These are phyloP conservation scores for Atta cephalotes DNA, from an alignment of 1,140 invertebrate genomes.

Conservation along the genomic window DNA sequence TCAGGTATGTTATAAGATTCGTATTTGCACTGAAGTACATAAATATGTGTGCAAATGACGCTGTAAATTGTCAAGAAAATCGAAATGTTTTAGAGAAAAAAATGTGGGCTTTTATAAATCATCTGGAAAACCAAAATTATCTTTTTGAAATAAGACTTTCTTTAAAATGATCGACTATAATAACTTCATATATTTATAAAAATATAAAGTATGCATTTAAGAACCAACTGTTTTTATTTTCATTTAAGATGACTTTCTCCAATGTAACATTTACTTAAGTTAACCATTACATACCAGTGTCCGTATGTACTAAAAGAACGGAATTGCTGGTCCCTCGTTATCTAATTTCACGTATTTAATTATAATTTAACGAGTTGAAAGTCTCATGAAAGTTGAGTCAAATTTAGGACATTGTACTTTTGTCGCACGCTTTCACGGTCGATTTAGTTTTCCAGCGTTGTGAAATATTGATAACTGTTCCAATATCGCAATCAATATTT, in stretches of 20 bases:
- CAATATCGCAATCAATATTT: neutral
- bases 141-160: neutral
- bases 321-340: constrained; percentile 16
- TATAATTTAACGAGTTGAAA: constrained; percentile 3
- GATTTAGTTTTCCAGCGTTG: constrained; percentile 7
- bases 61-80: neutral
- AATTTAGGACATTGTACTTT: constrained; percentile 47
- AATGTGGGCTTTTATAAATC: no score
- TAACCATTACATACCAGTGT: constrained; percentile 61
- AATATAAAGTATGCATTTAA: neutral
- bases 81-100: neutral
- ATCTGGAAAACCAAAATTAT: no score
- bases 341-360: constrained; percentile 53
- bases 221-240: constrained; percentile 2
- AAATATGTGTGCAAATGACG: neutral
- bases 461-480: neutral
- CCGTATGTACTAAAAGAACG: constrained; percentile 61
- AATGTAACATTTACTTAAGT: neutral
- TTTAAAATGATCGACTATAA: neutral
- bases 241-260: neutral
- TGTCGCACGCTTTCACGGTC: constrained; percentile 18
- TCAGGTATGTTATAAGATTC: constrained; percentile 88
- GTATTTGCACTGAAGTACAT: neutral
- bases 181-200: neutral
- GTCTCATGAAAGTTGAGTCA: constrained; percentile 11